Conservation (phyloP, 2,113 vertebrate genomes). For the Amazona guildingii region DNA sequence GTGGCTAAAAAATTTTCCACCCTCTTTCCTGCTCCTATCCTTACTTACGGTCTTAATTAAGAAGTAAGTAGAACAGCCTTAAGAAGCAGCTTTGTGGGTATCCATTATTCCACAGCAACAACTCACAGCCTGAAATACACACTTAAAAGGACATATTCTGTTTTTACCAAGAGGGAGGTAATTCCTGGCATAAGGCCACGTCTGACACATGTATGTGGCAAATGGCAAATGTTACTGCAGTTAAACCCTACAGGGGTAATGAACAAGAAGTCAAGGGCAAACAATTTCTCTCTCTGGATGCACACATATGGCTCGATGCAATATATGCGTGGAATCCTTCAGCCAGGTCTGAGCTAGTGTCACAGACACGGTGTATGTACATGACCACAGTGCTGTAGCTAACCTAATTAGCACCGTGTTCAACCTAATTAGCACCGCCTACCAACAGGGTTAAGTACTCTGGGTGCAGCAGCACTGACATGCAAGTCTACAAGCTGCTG, state of each 20-base stretch:
- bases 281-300: not conserved
- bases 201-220: not conserved
- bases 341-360: not conserved
- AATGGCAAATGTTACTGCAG: conserved; percentile 13
- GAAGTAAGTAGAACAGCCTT: not conserved
- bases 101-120: not conserved
- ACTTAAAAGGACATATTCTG: not conserved
- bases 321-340: not conserved
- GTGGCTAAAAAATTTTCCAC: not conserved
- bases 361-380: not conserved
- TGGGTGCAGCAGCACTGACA: not conserved
- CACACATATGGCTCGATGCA: not conserved
- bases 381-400: not conserved
- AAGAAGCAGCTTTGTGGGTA: not conserved
- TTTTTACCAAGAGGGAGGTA: not conserved
- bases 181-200: not conserved
- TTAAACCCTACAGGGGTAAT: not conserved
- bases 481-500: not conserved
- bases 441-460: conserved; percentile 47
- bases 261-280: not conserved
- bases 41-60: not conserved
- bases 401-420: conserved; percentile 31
- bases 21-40: not conserved
- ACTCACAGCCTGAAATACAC: not conserved
- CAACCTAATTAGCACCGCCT: conserved; percentile 48